Evolutionary conservation across 2,888 invertebrate genomes (phyloP).

Genomic region (Hyppa rectilinea): DNA sequence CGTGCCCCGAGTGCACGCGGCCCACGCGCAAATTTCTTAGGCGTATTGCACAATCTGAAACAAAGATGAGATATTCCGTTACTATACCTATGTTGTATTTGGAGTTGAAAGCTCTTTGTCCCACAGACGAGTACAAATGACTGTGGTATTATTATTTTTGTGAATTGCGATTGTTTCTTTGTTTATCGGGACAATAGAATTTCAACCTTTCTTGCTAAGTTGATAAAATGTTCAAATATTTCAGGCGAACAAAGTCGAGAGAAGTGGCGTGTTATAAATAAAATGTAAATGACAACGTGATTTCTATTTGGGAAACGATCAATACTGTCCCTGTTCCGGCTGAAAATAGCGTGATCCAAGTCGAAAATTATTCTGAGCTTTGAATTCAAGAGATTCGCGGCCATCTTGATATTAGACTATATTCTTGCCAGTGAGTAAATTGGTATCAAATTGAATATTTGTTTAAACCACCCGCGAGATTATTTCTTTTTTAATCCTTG

Average conservation of each 20-base stretch:
- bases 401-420: constrained; percentile 34
- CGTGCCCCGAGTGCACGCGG: constrained; percentile 88
- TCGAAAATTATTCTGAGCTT: constrained; percentile 28
- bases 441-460: neutral
- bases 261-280: constrained; percentile 13
- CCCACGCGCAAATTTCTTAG: constrained; percentile 84
- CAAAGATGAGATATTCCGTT: constrained; percentile 64
- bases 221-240: constrained; percentile 29
- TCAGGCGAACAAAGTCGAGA: neutral
- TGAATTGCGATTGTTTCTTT: constrained; percentile 30
- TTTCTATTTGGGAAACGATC: constrained; percentile 41
- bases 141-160: constrained; percentile 23
- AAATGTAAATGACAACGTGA: constrained; percentile 12
- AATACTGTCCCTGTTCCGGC: constrained; percentile 28
- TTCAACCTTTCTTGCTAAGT: constrained; percentile 27
- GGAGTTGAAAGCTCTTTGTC: neutral
- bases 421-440: constrained; percentile 3
- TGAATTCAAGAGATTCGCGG: constrained; percentile 38
- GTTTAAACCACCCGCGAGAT: neutral
- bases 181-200: constrained; percentile 26
- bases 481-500: too few relatives aligned
- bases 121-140: constrained; percentile 27
- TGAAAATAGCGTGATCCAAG: constrained; percentile 34
- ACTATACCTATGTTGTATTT: neutral
- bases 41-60: constrained; percentile 92